These are phyloP conservation scores for Drosophila tripunctata DNA, from an alignment of 2,888 invertebrate genomes.

Conservation along the genomic window DNA sequence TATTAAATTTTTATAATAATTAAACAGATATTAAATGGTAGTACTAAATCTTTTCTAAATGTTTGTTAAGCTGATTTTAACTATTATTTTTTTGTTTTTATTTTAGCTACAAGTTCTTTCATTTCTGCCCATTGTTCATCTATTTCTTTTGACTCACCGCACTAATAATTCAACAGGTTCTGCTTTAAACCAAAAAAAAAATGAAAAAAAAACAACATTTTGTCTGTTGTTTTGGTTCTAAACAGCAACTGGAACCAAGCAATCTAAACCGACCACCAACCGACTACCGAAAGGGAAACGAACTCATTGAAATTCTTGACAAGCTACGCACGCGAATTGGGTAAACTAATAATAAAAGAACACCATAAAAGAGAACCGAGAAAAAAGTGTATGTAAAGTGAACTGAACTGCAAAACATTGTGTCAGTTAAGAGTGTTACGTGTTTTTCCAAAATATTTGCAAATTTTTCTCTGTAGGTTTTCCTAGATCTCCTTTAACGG, in stretches of 20 bases:
- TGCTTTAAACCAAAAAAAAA: too few relatives aligned
- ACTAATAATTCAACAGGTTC: constrained; percentile 71
- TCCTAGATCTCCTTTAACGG: constrained; percentile 26
- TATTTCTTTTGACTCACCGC: constrained; percentile 31
- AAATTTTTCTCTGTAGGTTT: constrained; percentile 18
- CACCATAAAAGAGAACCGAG: constrained; percentile 13
- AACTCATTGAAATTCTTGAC: constrained; percentile 78
- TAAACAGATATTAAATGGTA: not conserved
- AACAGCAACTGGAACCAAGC: constrained; percentile 21
- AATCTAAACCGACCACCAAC: constrained; percentile 27
- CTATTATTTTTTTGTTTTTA: not conserved
- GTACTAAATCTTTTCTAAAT: not conserved
- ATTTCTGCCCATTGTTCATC: constrained; percentile 28
- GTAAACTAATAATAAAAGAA: constrained; percentile 57
- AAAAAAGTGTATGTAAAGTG: constrained; percentile 8
- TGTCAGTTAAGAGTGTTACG: constrained; percentile 13
- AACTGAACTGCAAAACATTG: constrained; percentile 1
- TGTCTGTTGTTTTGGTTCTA: constrained; percentile 34
- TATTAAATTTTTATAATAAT: not conserved
- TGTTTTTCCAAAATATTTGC: constrained; percentile 19
- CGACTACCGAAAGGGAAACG: constrained; percentile 79
- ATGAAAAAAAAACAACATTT: too few relatives aligned
- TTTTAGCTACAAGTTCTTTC: constrained; percentile 12
- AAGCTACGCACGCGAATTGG: constrained; percentile 61
- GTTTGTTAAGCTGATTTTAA: not conserved